These are phyloP conservation scores for Plecotus auritus DNA, from an alignment of 2,113 vertebrate genomes.

Conservation along the genomic window DNA sequence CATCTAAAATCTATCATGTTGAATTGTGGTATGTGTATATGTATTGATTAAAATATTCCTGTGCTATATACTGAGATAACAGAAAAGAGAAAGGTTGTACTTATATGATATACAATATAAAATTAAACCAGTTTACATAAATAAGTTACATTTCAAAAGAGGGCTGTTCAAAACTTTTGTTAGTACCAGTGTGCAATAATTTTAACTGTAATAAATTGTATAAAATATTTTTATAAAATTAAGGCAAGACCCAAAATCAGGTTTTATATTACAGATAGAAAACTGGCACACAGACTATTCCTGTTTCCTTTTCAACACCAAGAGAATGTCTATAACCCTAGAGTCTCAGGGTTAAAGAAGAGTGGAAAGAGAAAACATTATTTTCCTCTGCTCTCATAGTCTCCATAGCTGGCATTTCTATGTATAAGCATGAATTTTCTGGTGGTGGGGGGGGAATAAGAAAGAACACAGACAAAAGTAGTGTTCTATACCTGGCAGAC, in stretches of 20 bases:
- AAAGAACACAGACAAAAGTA: not conserved
- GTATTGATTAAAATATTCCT: conserved; percentile 60
- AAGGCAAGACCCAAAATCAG: not conserved
- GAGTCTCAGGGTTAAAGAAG: not conserved
- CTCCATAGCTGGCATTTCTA: not conserved
- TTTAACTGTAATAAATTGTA: not conserved
- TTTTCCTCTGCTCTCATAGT: not conserved
- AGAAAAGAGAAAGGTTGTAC: conserved; percentile 44
- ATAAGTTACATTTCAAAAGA: conserved; percentile 30
- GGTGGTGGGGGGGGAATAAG: rapidly evolving
- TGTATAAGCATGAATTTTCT: not conserved
- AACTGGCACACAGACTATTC: not conserved
- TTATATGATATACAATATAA: not conserved
- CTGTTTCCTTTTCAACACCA: not conserved
- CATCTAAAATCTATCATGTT: conserved; percentile 29
- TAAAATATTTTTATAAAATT: not conserved
- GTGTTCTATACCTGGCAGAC: not conserved
- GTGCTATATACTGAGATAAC: conserved; percentile 51
- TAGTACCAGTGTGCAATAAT: not conserved
- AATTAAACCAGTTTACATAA: conserved; percentile 25
- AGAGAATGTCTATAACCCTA: not conserved
- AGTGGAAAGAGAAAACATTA: not conserved
- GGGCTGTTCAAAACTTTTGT: not conserved
- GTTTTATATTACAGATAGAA: not conserved
- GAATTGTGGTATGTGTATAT: conserved; percentile 14